Base-by-base conservation (phyloP, 2,113 vertebrate genomes). In the Limanda limanda region DNA sequence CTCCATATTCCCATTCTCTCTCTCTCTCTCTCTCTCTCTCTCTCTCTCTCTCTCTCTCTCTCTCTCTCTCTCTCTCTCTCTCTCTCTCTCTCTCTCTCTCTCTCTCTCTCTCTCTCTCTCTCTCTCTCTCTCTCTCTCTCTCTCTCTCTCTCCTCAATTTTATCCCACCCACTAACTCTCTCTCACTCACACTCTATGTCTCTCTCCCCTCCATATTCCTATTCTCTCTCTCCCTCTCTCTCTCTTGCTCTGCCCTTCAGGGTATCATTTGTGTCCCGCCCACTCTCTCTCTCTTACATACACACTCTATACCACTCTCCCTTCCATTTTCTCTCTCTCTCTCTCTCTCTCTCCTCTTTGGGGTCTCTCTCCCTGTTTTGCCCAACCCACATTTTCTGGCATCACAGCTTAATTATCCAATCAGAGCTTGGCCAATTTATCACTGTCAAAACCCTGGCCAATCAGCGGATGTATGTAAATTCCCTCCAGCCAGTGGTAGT, bases 361-460 rank as follows among this genome's bases (percentile, higher is more conserved):
- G 47, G 18, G 47, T 59, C 47, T 54, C 54, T 21, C 47, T 17
- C 63, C 6, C 23, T 37, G 31, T 35, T 62, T 61, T 13, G 3
- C 9, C 75, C 79, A 42, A 12, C 48, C 78, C 63, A 79, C 62
- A 52, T 37, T 64, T 5, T 14, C 15, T 80, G 88, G 84, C 70
- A 18, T 89, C 86, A 79, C 37, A 24, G 2, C 14, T 21, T 24
- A 64, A 79, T 65, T 20, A 57, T 2, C 91, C 91, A 92, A 81
- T 89, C 79, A 81, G 11, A 11, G 3, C 14, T 7, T 4, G 24
- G 20, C 54, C 68, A 69, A 85, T 92, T 83, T 24, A 40, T 92
- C 91, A 92, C 27, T 90, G 91, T 92, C 91, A 89, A 6, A 5
- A 0, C 17, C 3, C 11, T 8, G 21, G 11, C 88, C 86, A 88